These are phyloP conservation scores for Leistus spinibarbis DNA, from an alignment of 2,888 invertebrate species.

Conservation along the genomic window DNA sequence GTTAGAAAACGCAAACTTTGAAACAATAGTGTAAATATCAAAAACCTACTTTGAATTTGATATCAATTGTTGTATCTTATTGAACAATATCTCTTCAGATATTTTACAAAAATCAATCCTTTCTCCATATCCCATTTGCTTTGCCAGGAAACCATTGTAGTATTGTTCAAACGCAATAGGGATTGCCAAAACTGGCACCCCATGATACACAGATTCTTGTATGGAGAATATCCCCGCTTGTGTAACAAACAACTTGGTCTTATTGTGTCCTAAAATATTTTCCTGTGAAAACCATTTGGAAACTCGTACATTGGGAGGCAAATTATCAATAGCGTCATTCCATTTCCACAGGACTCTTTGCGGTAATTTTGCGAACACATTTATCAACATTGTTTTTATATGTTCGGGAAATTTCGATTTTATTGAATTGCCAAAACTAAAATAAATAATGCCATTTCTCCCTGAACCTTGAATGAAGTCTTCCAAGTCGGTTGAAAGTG, in stretches of 20 bases:
- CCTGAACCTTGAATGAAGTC: slow-evolving; percentile 55
- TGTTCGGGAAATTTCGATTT: slow-evolving; percentile 56
- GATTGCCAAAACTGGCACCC: slow-evolving; percentile 19
- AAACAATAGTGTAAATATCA: no score
- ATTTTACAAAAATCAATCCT: slow-evolving; percentile 1
- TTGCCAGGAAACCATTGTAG: background rate
- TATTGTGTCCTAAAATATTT: slow-evolving; percentile 25
- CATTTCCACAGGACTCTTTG: slow-evolving; percentile 60
- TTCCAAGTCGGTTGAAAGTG: slow-evolving; percentile 50
- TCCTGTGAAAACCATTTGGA: slow-evolving; percentile 34
- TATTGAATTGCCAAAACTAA: slow-evolving; percentile 60
- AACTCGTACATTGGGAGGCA: slow-evolving; percentile 19
- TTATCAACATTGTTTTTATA: slow-evolving; percentile 54
- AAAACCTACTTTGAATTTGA: slow-evolving; percentile 22
- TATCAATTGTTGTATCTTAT: slow-evolving; percentile 19
- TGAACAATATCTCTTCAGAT: slow-evolving; percentile 7
- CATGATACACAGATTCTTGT: slow-evolving; percentile 24
- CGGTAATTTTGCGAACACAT: slow-evolving; percentile 55
- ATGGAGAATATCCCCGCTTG: slow-evolving; percentile 29
- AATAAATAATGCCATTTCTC: slow-evolving; percentile 57
- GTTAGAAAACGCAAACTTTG: no score
- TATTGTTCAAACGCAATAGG: slow-evolving; percentile 21
- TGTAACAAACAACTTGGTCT: slow-evolving; percentile 21
- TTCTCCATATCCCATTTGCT: slow-evolving; percentile 16
- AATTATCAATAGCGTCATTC: slow-evolving; percentile 45